Evolutionary conservation across 2,113 vertebrate genomes (phyloP).

Genomic region (Accipiter virgatus): DNA sequence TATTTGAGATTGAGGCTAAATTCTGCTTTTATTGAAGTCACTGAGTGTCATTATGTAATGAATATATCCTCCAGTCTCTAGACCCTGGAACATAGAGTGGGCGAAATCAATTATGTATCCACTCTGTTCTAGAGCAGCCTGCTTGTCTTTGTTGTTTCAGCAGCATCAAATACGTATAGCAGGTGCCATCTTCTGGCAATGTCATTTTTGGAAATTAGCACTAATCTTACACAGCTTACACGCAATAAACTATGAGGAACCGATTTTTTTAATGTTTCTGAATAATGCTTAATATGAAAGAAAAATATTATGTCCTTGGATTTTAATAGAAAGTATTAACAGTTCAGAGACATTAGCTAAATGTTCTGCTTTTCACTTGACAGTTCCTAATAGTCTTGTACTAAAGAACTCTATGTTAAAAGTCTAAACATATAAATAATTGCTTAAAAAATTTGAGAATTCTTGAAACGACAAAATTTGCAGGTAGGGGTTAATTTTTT

Average conservation of each 20-base stretch:
- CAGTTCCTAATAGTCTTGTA: background rate
- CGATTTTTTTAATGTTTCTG: background rate
- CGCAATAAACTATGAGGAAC: background rate
- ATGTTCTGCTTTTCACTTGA: background rate
- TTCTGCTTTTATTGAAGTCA: background rate
- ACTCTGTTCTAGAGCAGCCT: background rate
- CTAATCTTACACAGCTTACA: background rate
- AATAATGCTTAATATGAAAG: background rate
- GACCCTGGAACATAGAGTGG: background rate
- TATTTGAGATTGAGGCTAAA: background rate
- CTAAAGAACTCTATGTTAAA: background rate
- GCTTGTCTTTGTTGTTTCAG: background rate
- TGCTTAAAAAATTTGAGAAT: background rate
- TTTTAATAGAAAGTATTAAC: background rate
- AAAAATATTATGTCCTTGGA: background rate
- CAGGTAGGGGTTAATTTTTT: background rate
- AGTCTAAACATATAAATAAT: background rate
- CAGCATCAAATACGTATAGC: conserved; percentile 32
- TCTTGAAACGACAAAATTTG: background rate
- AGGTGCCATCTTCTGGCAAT: conserved; percentile 69
- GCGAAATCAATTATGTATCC: background rate
- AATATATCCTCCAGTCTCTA: background rate
- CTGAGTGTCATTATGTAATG: background rate
- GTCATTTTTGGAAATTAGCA: background rate
- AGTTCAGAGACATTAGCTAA: background rate